phyloP scores from a whole-genome alignment of 2,797 vertebrate genomes.

The Natrix natrix region DNA sequence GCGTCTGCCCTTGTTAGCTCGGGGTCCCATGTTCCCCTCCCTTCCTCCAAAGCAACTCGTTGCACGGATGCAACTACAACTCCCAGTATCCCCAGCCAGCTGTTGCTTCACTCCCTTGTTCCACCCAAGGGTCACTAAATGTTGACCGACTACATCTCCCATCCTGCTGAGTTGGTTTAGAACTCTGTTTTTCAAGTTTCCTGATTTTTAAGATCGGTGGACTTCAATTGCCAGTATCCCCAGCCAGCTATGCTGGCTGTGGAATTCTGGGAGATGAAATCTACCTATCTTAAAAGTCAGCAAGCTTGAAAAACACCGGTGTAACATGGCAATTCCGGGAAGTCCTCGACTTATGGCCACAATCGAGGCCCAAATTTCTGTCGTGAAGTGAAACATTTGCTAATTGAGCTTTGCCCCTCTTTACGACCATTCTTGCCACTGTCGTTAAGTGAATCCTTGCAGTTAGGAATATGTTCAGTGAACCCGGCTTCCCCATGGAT shows the following conservation, averaged over 20 bases:
- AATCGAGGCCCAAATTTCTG: not conserved
- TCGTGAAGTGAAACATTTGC: not conserved
- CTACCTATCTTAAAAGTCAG: too few relatives aligned
- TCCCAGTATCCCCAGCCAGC: not conserved
- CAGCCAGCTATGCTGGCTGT: not conserved
- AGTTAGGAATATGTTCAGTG: too few relatives aligned
- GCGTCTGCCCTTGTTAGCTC: fast-evolving
- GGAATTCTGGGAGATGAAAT: too few relatives aligned
- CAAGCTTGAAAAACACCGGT: too few relatives aligned
- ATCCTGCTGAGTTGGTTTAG: not conserved
- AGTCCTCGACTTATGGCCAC: too few relatives aligned
- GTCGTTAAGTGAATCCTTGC: too few relatives aligned
- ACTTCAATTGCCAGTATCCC: not conserved
- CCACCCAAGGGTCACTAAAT: not conserved
- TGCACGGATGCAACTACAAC: not conserved
- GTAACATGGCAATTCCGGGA: too few relatives aligned
- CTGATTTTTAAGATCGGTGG: not conserved
- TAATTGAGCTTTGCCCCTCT: too few relatives aligned
- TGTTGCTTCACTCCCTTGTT: not conserved
- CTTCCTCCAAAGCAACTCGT: not conserved
- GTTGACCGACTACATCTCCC: not conserved
- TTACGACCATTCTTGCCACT: too few relatives aligned
- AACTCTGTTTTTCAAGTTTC: not conserved
- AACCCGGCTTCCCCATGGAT: too few relatives aligned
- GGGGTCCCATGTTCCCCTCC: not conserved